A percentile compares a stretch with the other conserved stretches of the same genome.
These are phyloP conservation scores for Diadophis punctatus DNA, from an alignment of 2,113 vertebrate species.

Conservation along the genomic window DNA sequence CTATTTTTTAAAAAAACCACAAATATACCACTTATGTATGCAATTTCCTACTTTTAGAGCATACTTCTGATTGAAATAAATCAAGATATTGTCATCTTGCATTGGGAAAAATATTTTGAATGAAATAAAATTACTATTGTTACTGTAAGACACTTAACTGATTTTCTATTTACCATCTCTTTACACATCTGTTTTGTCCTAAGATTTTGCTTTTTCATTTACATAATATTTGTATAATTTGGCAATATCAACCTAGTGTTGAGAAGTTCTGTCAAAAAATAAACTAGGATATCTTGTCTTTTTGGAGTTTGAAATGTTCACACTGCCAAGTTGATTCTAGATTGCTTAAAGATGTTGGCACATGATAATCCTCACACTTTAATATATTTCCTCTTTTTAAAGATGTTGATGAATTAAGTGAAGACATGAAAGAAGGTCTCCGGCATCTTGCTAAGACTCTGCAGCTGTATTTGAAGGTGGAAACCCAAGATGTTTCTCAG, in stretches of 20 bases:
- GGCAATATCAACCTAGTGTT: constrained; percentile 29
- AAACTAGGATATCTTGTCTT: constrained; percentile 34
- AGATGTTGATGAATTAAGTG: constrained; percentile 80
- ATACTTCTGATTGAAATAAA: neutral
- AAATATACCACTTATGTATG: neutral
- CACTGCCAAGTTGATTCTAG: constrained; percentile 29
- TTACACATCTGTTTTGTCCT: constrained; percentile 35
- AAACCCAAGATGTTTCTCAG: constrained; percentile 68
- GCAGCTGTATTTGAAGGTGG: constrained; percentile 79
- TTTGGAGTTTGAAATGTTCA: constrained; percentile 36
- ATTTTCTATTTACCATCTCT: constrained; percentile 20
- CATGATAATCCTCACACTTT: constrained; percentile 34
- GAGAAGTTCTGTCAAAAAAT: constrained; percentile 48
- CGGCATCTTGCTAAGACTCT: constrained; percentile 79
- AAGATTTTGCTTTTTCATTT: constrained; percentile 43
- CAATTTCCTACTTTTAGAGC: neutral
- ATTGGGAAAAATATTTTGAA: neutral
- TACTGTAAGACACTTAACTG: constrained; percentile 14
- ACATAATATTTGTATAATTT: constrained; percentile 21
- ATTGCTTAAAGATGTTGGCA: constrained; percentile 40
- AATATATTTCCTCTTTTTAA: constrained; percentile 44
- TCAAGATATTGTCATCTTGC: neutral
- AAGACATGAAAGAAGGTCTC: constrained; percentile 87
- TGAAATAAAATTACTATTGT: constrained; percentile 10
- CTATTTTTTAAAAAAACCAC: neutral